Conservation (phyloP, 2,113 vertebrate species). For the Halcyon malimbica region DNA sequence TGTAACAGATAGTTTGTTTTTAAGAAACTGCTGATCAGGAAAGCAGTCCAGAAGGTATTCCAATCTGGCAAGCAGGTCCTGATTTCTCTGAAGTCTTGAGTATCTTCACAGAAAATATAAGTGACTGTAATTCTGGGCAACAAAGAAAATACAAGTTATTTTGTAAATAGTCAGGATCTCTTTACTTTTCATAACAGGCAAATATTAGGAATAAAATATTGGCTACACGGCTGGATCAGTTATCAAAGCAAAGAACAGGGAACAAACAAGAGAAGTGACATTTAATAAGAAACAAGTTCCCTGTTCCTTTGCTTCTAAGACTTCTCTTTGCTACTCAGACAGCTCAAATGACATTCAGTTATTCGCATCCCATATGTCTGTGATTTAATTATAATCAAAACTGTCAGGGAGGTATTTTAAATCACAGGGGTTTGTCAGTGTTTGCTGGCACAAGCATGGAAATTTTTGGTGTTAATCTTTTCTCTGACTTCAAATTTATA, state of each 20-base stretch:
- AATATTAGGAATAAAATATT: neutral
- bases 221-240: neutral
- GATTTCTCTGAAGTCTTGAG: neutral
- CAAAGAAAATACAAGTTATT: neutral
- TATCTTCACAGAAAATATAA: neutral
- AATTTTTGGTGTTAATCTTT: constrained; percentile 63
- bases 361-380: constrained; percentile 58
- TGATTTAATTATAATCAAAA: constrained; percentile 76
- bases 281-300: constrained; percentile 18
- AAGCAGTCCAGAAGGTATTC: neutral
- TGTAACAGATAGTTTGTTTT: neutral
- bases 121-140: neutral
- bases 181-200: neutral
- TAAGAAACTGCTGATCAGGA: neutral
- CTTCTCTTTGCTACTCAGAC: constrained; percentile 12
- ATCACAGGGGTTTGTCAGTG: constrained; percentile 61
- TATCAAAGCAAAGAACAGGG: neutral
- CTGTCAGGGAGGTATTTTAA: constrained; percentile 64
- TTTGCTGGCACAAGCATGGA: constrained; percentile 41
- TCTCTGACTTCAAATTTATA: constrained; percentile 63
- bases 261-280: neutral
- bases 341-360: constrained; percentile 60
- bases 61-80: neutral
- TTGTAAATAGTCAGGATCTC: neutral
- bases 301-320: constrained; percentile 21